These are phyloP conservation scores for Anguilla obscura DNA, from an alignment of 2,797 vertebrate species.

Conservation along the genomic window DNA sequence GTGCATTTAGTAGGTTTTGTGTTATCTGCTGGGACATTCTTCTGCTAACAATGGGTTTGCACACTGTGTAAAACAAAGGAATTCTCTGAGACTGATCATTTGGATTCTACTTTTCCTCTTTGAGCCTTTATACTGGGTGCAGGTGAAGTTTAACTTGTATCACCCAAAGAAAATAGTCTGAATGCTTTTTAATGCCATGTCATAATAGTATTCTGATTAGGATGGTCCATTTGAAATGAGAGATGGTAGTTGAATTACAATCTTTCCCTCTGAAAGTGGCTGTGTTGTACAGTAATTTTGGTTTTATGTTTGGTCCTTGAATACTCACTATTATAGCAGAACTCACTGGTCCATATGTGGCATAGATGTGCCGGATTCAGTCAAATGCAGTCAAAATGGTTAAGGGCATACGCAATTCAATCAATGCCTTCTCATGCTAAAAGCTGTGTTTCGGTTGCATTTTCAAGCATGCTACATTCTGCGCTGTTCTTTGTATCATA, in stretches of 20 bases:
- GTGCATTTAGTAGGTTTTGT: constrained; percentile 13
- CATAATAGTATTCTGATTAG: background rate
- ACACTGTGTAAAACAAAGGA: background rate
- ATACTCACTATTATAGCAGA: background rate
- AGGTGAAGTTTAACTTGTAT: background rate
- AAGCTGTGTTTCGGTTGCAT: background rate
- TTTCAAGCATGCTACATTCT: background rate
- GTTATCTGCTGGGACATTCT: constrained; percentile 13
- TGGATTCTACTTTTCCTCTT: background rate
- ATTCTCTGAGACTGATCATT: background rate
- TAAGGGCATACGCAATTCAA: background rate
- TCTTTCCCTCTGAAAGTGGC: background rate
- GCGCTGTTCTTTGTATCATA: too few species aligned
- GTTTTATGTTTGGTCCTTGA: background rate
- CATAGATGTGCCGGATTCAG: background rate
- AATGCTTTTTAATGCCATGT: background rate
- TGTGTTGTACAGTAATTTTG: background rate
- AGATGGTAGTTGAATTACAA: background rate
- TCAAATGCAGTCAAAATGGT: background rate
- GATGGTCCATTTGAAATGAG: background rate
- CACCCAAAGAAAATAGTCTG: background rate
- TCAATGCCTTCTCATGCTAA: background rate
- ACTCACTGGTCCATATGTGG: background rate
- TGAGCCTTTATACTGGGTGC: background rate
- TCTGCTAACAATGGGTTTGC: background rate